These are phyloP conservation scores for Myotis vivesi DNA, from an alignment of 2,797 vertebrate genomes.

Conservation along the genomic window DNA sequence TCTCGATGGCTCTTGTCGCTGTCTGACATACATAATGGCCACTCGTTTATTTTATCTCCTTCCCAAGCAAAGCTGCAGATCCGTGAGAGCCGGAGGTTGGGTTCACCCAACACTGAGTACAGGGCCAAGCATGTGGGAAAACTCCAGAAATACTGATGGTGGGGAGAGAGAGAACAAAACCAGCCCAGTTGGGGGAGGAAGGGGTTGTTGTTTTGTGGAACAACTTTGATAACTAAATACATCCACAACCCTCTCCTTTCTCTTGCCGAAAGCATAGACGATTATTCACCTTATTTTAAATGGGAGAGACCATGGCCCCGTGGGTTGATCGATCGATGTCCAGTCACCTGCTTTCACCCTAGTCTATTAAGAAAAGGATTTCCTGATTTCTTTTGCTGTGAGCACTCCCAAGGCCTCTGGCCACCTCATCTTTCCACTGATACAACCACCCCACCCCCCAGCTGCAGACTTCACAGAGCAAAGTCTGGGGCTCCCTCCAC, in stretches of 20 bases:
- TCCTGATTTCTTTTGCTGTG: neutral
- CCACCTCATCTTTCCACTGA: neutral
- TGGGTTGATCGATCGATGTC: neutral
- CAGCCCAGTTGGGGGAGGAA: neutral
- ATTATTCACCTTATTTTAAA: neutral
- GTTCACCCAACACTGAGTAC: neutral
- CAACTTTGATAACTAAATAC: neutral
- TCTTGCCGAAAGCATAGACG: neutral
- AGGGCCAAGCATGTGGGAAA: neutral
- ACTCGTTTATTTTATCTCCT: neutral
- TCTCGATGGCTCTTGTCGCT: neutral
- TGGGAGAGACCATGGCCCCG: neutral
- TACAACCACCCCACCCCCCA: too few relatives aligned
- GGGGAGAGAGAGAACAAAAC: neutral
- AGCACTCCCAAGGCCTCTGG: neutral
- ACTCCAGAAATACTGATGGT: neutral
- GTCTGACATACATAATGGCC: neutral
- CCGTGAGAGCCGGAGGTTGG: neutral
- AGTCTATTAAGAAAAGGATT: neutral
- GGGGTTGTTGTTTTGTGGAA: neutral
- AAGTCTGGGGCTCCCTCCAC: neutral
- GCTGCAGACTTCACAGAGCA: neutral
- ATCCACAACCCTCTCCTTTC: neutral
- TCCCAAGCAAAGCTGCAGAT: neutral
- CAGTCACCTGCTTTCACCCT: neutral